Evolutionary conservation across 1,140 invertebrate species (phyloP).

Genomic region (Tetramorium simillimum): DNA sequence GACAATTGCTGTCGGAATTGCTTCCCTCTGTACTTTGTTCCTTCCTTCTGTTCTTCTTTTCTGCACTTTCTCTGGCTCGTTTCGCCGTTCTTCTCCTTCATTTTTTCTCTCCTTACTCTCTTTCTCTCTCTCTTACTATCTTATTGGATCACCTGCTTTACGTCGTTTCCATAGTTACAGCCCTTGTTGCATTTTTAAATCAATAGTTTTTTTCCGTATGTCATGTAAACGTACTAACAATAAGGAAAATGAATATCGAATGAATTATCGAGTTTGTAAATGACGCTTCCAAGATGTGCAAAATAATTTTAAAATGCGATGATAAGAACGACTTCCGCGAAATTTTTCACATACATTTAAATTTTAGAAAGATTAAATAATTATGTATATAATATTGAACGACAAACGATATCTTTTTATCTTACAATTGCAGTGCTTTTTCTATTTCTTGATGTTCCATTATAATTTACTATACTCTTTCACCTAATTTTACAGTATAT

Average conservation of each 20-base stretch:
- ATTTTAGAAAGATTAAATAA: not conserved
- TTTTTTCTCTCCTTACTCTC: not conserved
- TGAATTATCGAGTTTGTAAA: not conserved
- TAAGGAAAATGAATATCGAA: conserved; percentile 7
- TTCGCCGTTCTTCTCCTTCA: not conserved
- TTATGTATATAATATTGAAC: no score
- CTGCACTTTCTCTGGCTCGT: conserved; percentile 38
- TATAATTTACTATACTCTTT: not conserved
- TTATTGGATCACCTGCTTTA: conserved; percentile 21
- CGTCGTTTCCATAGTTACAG: conserved; percentile 42
- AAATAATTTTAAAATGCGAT: not conserved
- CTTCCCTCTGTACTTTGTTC: conserved; percentile 59
- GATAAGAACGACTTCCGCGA: not conserved
- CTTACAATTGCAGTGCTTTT: not conserved
- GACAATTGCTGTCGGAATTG: conserved; percentile 80
- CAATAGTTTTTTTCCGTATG: not conserved
- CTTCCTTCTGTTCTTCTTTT: conserved; percentile 49
- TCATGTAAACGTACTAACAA: not conserved
- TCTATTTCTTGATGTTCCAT: not conserved
- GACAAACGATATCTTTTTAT: not conserved
- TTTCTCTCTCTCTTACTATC: not conserved
- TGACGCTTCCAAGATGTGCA: not conserved
- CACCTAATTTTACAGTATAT: not conserved
- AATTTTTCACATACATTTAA: not conserved
- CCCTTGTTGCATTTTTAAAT: conserved; percentile 19